Conservation (phyloP, 2,113 vertebrate species). For the Colistium nudipinnis region DNA sequence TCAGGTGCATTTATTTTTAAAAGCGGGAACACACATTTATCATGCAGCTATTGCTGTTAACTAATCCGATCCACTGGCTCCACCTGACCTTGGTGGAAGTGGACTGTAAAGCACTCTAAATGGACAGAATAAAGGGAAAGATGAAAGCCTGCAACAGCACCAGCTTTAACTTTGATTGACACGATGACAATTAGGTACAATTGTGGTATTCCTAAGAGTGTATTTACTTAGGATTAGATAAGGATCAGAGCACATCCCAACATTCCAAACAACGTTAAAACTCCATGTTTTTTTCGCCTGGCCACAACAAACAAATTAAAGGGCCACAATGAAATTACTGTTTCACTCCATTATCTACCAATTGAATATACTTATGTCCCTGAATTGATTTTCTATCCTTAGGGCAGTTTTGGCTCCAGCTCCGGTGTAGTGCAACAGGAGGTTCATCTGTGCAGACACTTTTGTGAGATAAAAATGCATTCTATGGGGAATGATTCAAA, state of each 20-base stretch:
- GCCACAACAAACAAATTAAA: conserved; percentile 5
- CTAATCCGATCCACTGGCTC: neutral
- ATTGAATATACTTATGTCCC: neutral
- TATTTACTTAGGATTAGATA: too few species aligned
- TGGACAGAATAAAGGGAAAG: neutral
- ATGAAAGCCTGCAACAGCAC: neutral
- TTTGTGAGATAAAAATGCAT: neutral
- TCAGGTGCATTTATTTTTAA: too few species aligned
- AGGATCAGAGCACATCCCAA: conserved; percentile 1
- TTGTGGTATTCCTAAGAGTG: neutral
- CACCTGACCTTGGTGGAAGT: too few species aligned
- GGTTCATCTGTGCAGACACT: neutral
- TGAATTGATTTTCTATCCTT: neutral
- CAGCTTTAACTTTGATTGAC: neutral
- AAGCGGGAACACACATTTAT: neutral
- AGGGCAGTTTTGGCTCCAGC: neutral
- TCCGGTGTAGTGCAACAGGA: neutral
- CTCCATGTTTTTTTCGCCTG: neutral
- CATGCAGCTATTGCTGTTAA: neutral
- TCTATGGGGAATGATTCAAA: neutral
- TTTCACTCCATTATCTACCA: conserved; percentile 4
- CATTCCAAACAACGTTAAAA: neutral
- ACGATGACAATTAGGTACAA: neutral
- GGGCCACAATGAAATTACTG: neutral
- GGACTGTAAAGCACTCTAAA: neutral